Percentiles rank a stretch among this genome's conserved stretches.
These are phyloP conservation scores for Leptinotarsa rubiginosa DNA, from an alignment of 2,888 invertebrate species.

Conservation along the genomic window DNA sequence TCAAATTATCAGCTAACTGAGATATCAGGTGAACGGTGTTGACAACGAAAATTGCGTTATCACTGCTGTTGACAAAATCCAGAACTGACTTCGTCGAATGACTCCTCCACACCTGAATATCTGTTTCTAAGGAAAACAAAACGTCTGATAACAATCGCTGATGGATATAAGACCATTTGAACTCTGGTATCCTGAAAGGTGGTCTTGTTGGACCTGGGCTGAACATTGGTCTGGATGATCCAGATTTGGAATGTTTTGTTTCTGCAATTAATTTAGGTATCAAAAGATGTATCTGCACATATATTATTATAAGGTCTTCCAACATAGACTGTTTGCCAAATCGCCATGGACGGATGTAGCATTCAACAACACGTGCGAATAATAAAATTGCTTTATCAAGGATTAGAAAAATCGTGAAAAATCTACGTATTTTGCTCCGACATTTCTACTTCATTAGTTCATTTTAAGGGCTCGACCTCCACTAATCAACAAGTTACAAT, in stretches of 20 bases:
- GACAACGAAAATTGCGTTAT: slow-evolving; percentile 98
- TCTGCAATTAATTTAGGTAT: slow-evolving; percentile 41
- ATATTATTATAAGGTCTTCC: no score
- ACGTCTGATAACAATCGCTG: slow-evolving; percentile 96
- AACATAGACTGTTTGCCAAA: no score
- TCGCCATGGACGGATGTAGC: no score
- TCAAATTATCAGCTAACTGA: slow-evolving; percentile 97
- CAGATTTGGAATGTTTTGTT: slow-evolving; percentile 72
- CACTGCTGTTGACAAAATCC: slow-evolving; percentile 98
- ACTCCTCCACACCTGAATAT: slow-evolving; percentile 92
- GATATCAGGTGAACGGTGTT: slow-evolving; percentile 99
- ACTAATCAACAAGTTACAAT: no score
- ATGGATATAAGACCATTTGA: slow-evolving; percentile 99
- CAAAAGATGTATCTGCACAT: no score
- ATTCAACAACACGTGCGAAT: no score
- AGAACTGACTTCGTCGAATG: slow-evolving; percentile 97
- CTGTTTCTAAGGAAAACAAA: slow-evolving; percentile 95
- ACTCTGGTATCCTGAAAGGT: slow-evolving; percentile 98
- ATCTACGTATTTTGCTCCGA: no score
- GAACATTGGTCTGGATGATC: slow-evolving; percentile 86
- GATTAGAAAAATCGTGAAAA: no score
- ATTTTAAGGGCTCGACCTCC: no score
- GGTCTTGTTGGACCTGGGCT: slow-evolving; percentile 93
- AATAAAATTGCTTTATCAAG: no score
- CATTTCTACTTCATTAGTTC: no score